Conservation (phyloP, 2,797 vertebrate genomes). For the Enteromius treurensis region DNA sequence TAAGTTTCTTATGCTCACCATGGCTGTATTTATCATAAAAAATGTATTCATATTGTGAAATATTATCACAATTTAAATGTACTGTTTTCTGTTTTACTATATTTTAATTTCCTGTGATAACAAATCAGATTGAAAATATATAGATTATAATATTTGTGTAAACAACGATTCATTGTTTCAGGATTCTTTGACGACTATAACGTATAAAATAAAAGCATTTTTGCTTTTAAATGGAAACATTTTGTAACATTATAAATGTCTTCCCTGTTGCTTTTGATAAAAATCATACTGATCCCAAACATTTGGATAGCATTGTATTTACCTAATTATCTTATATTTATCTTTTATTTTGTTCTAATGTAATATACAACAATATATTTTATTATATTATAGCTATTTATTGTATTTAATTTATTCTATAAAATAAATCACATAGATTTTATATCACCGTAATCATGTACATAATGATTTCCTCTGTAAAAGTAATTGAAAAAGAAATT, state of each 20-base stretch:
- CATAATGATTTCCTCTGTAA: background rate
- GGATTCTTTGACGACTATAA: background rate
- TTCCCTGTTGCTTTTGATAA: background rate
- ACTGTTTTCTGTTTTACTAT: background rate
- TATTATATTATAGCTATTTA: background rate
- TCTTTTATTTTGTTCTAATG: background rate
- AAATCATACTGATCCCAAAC: no score
- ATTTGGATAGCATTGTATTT: background rate
- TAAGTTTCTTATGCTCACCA: background rate
- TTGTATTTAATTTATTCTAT: background rate
- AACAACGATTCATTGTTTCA: background rate
- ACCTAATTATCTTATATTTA: background rate
- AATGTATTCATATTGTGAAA: background rate
- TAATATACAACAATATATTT: background rate
- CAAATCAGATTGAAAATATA: background rate
- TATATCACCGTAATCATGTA: background rate
- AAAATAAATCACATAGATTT: background rate
- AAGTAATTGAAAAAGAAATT: background rate
- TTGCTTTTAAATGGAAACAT: background rate
- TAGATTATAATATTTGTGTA: background rate
- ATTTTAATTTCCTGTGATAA: background rate
- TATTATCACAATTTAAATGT: background rate
- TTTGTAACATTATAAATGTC: constrained; percentile 7
- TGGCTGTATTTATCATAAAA: background rate
- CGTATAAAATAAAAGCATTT: background rate